Base-by-base conservation (phyloP, 1,140 invertebrate species). In the Cydia pomonella region DNA sequence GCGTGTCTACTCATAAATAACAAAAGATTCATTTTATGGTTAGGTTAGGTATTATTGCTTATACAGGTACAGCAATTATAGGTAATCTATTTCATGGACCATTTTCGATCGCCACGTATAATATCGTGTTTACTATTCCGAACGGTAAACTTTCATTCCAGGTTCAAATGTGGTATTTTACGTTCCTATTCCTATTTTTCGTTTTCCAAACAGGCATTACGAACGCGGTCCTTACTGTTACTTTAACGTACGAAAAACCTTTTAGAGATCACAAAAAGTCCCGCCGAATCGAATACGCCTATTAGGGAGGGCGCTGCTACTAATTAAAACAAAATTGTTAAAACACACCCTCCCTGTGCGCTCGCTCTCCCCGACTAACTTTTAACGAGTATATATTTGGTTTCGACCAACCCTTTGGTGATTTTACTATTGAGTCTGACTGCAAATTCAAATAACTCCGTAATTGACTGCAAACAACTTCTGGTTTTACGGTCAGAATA, bases 321-420 rank as follows among this genome's bases (percentile, higher is more conserved):
- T 92, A 91, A 92, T 93, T 93, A 92, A 92, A 93, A 93, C 88
- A 90, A 93, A 93, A 93, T 90, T 91, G 91, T 92, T 92, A 87
- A 91, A 93, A 92, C 88, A 87, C 82, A 85, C 81, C 82, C 81
- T 80, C 76, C 53, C 63, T 79, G 77, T 80, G 83, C 80, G 78
- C 82, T 73, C 75, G 78, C 82, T 82, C 81, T 80, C 77, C 84
- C 83, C 82, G 90, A 87, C 91, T 87, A 93, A 93, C 88, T 93
- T 93, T 93, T 93, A 92, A 93, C 89, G 91, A 92, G 90, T 87
- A 92, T 92, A 88, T 92, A 92, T 93, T 91, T 90, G 89, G 88
- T 91, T 92, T 89, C 87, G 86, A 87, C 86, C 87, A 89, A 91
- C 89, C 91, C 89, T 92, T 92, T 91, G 87, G 86, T 92, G 87